Conservation (phyloP, 2,113 vertebrate genomes). For the Cephalopholis sonnerati region DNA sequence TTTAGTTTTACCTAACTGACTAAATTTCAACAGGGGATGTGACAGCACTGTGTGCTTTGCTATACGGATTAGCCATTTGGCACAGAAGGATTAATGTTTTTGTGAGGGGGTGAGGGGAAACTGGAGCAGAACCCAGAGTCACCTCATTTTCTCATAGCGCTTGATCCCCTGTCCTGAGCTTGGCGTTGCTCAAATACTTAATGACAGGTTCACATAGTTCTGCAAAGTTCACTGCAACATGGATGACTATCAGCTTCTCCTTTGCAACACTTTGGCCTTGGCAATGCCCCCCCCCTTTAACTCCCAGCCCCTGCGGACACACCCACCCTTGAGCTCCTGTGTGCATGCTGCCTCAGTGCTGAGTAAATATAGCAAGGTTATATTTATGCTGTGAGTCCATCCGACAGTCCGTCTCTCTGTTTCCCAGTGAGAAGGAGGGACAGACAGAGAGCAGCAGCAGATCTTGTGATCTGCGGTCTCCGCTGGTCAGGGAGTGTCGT, state of each 20-base stretch:
- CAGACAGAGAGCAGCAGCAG: conserved; percentile 51
- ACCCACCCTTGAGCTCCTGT: conserved; percentile 57
- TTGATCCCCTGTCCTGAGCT: background rate
- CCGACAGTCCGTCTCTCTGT: conserved; percentile 70
- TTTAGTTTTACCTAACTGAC: conserved; percentile 1
- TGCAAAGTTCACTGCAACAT: background rate
- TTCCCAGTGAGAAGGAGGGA: conserved; percentile 60
- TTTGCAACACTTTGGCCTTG: conserved; percentile 25
- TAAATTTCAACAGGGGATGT: conserved; percentile 2
- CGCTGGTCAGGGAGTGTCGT: conserved; percentile 55
- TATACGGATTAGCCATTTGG: conserved; percentile 36
- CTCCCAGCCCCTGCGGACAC: conserved; percentile 33
- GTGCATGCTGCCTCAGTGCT: conserved; percentile 62
- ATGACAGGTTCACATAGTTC: no score
- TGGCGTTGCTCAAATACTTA: background rate
- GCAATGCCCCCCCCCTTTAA: background rate
- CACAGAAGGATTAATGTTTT: conserved; percentile 36
- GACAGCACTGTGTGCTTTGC: conserved; percentile 12
- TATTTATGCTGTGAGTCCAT: conserved; percentile 77
- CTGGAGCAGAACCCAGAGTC: conserved; percentile 1
- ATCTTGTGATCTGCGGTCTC: conserved; percentile 68
- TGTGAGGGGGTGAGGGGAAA: background rate
- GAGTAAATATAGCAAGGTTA: conserved; percentile 80
- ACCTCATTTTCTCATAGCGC: background rate
- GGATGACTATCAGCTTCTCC: background rate